phyloP scores from a whole-genome alignment of 1,140 invertebrate genomes.

The Paralvinella palmiformis region DNA sequence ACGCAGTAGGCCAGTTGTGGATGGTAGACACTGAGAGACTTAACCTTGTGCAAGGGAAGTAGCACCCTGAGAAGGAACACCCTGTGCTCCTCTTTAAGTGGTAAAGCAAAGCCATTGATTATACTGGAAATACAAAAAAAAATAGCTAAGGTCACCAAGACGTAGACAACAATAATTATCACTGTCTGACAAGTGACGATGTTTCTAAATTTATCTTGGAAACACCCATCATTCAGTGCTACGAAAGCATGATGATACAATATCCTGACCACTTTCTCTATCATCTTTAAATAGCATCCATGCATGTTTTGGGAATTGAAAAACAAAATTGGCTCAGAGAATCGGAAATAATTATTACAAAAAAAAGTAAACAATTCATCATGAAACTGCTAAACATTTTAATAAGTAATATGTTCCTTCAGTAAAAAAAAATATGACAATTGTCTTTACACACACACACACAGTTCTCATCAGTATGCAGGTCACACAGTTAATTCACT shows the following conservation, averaged over 20 bases:
- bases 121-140: conserved; percentile 43
- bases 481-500: too few relatives aligned
- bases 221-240: background rate
- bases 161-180: background rate
- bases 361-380: too few relatives aligned
- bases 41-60: conserved; percentile 46
- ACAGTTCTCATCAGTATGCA: too few relatives aligned
- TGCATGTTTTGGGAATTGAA: too few relatives aligned
- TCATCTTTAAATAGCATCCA: too few relatives aligned
- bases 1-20: conserved; percentile 59
- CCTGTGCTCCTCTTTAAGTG: conserved; percentile 48
- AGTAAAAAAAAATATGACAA: too few relatives aligned
- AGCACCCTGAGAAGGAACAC: conserved; percentile 47
- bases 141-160: background rate
- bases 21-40: conserved; percentile 22
- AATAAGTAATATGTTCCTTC: too few relatives aligned
- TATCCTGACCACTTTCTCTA: too few relatives aligned
- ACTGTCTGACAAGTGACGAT: background rate
- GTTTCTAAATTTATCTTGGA: background rate
- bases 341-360: too few relatives aligned
- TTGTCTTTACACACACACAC: too few relatives aligned
- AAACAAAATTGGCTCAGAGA: too few relatives aligned
- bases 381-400: too few relatives aligned
- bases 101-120: conserved; percentile 56
- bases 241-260: background rate